phyloP scores from a whole-genome alignment of 92 coral and sea anemone genomes.

The Zoanthus solanderi region DNA sequence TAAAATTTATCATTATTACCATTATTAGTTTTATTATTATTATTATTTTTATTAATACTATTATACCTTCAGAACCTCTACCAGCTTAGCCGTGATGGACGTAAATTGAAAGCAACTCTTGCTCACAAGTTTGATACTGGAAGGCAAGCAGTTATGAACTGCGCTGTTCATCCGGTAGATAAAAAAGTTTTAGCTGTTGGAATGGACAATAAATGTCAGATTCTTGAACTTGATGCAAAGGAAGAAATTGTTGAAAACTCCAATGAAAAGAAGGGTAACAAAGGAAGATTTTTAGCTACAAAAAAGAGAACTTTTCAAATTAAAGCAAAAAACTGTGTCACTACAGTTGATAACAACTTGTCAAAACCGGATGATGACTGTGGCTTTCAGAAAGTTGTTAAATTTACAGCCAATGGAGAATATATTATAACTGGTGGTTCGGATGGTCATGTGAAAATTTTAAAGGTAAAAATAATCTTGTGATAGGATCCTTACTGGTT shows the following conservation, averaged over 20 bases:
- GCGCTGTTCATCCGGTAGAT: slow-evolving; percentile 84
- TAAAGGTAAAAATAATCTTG: slow-evolving; percentile 70
- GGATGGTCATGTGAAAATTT: slow-evolving; percentile 88
- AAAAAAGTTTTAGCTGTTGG: slow-evolving; percentile 87
- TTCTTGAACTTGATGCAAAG: slow-evolving; percentile 76
- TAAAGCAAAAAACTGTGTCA: slow-evolving; percentile 71
- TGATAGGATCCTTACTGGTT: too few relatives aligned
- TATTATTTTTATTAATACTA: neutral
- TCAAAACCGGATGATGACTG: slow-evolving; percentile 82
- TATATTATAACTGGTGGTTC: slow-evolving; percentile 96
- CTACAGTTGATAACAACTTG: slow-evolving; percentile 64
- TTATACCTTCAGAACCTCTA: slow-evolving; percentile 78
- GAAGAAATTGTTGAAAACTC: slow-evolving; percentile 74
- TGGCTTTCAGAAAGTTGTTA: slow-evolving; percentile 96
- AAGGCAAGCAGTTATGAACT: slow-evolving; percentile 93
- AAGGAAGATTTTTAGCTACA: slow-evolving; percentile 70
- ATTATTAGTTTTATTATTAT: neutral
- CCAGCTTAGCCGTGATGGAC: slow-evolving; percentile 72
- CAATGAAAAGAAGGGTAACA: slow-evolving; percentile 69
- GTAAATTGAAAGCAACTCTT: slow-evolving; percentile 76
- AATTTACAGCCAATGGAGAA: slow-evolving; percentile 88
- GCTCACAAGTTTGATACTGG: slow-evolving; percentile 97
- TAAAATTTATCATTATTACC: neutral
- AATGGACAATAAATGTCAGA: slow-evolving; percentile 96
- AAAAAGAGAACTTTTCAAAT: slow-evolving; percentile 68